Evolutionary conservation across 1,140 invertebrate species (phyloP).

Genomic region (Tribolium castaneum): DNA sequence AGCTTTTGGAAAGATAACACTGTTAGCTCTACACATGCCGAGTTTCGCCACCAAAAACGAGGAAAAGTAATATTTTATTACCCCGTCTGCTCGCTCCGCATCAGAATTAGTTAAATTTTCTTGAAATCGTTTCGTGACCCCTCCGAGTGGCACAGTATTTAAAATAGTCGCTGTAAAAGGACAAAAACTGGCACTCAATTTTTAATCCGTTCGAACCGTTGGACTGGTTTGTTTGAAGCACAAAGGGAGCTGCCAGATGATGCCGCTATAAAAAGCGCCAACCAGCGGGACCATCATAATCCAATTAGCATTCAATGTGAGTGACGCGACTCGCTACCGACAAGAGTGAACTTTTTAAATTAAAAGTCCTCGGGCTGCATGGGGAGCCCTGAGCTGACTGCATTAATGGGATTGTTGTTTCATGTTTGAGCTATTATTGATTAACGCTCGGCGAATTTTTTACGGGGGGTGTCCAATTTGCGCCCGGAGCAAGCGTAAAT

Average conservation of each 20-base stretch:
- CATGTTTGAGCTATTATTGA: conserved; percentile 50
- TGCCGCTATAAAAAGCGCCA: conserved; percentile 57
- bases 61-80: conserved; percentile 5
- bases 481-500: not conserved
- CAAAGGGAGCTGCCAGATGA: conserved; percentile 56
- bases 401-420: conserved; percentile 56
- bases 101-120: not conserved
- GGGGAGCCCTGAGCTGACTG: conserved; percentile 41
- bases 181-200: conserved; percentile 52
- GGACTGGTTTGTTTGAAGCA: conserved; percentile 49
- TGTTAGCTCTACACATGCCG: not conserved
- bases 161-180: conserved; percentile 40
- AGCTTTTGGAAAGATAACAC: not conserved
- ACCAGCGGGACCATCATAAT: conserved; percentile 59
- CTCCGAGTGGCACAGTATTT: conserved; percentile 20
- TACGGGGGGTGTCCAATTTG: not conserved
- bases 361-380: conserved; percentile 55
- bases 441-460: conserved; percentile 30
- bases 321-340: conserved; percentile 51
- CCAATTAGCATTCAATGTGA: conserved; percentile 60
- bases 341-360: conserved; percentile 58
- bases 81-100: not conserved
- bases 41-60: not conserved
- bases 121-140: not conserved
- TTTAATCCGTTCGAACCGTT: conserved; percentile 53